Percentiles rank a stretch among this genome's conserved stretches.
These are phyloP conservation scores for Yponomeuta plumbellus DNA, from an alignment of 2,888 invertebrate genomes.

Conservation along the genomic window DNA sequence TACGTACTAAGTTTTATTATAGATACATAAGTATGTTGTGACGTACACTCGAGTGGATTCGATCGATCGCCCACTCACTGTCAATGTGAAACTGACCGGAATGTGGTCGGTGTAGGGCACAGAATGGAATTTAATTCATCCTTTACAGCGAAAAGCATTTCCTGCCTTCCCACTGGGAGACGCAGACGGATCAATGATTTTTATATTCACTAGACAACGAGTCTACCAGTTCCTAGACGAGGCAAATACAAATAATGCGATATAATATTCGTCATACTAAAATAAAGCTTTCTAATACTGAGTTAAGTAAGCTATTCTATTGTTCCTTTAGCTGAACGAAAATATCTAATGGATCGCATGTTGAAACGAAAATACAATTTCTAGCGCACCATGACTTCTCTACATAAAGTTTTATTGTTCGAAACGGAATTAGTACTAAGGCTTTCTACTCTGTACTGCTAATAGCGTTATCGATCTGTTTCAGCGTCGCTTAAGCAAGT, in stretches of 20 bases:
- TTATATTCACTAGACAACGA: no score
- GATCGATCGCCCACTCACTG: background rate
- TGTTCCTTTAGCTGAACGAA: background rate
- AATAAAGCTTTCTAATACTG: no score
- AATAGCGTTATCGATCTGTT: background rate
- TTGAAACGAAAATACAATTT: background rate
- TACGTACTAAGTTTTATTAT: background rate
- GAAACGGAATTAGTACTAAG: background rate
- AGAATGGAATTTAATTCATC: background rate
- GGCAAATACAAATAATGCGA: no score
- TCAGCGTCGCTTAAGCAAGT: background rate
- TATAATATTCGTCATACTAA: no score
- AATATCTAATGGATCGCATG: conserved; percentile 1
- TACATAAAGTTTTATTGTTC: background rate
- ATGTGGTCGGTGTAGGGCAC: background rate
- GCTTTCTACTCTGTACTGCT: background rate
- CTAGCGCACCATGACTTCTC: background rate
- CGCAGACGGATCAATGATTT: background rate
- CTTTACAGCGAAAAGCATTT: background rate
- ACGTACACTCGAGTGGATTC: no score
- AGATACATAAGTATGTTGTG: background rate
- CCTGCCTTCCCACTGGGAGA: background rate
- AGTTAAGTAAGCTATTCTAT: background rate
- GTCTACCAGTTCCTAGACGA: no score
- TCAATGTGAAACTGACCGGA: conserved; percentile 9